phyloP scores from a whole-genome alignment of 2,797 vertebrate species.

The Gymnoscopelus braueri region DNA sequence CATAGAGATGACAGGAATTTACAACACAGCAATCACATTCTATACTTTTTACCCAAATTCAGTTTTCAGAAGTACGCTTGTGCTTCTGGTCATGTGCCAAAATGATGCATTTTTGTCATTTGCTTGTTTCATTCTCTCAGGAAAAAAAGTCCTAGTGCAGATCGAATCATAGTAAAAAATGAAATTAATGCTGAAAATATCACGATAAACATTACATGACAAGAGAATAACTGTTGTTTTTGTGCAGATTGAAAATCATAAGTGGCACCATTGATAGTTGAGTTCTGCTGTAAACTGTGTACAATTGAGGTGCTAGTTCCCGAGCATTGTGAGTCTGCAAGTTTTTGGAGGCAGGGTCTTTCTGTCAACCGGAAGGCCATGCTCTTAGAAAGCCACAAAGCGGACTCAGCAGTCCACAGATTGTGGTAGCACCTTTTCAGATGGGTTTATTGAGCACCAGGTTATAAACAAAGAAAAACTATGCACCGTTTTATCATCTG shows the following conservation, averaged over 20 bases:
- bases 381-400: conserved; percentile 70
- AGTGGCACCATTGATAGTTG: conserved; percentile 81
- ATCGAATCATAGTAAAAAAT: conserved; percentile 58
- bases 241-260: conserved; percentile 71
- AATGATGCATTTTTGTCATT: conserved; percentile 71
- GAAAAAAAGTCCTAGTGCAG: conserved; percentile 69
- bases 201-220: conserved; percentile 53
- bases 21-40: conserved; percentile 84
- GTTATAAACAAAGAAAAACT: conserved; percentile 69
- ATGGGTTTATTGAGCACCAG: conserved; percentile 84
- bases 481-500: conserved; percentile 73
- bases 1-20: conserved; percentile 85
- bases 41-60: conserved; percentile 70
- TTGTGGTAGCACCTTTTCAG: conserved; percentile 82
- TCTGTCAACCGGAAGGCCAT: conserved; percentile 69
- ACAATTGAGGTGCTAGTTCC: conserved; percentile 79
- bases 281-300: conserved; percentile 83
- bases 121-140: conserved; percentile 63
- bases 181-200: conserved; percentile 55
- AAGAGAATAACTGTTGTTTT: conserved; percentile 51
- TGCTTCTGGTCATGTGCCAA: conserved; percentile 69
- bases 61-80: conserved; percentile 74
- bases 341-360: conserved; percentile 66
- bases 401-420: conserved; percentile 71
- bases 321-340: conserved; percentile 70